Evolutionary conservation across 2,797 vertebrate species (phyloP), one percentile per base, ranked within the genome.

Genomic region (Hozukius guyotensis): DNA sequence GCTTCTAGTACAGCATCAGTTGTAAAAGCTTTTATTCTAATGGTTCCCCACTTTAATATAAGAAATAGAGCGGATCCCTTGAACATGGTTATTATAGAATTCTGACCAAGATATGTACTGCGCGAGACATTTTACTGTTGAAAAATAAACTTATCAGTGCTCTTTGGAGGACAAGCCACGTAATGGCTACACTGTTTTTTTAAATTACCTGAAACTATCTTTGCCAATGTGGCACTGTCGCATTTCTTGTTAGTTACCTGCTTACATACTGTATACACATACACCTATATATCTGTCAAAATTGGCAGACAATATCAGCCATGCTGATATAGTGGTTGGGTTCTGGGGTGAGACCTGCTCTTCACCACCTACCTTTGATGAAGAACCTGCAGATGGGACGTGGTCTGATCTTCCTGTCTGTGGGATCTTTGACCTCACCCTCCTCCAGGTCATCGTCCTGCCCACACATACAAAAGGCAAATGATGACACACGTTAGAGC

Each of bases 401-500:
- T 2, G 98, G 98, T 88, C 98, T 94, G 92, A 98, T 96, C 91
- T 99, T 99, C 72, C 98, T 95, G 92, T 99, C 98, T 0, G 96
- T 97, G 71, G 98, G 98, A 95, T 99, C 98, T 90, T 99, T 99
- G 4, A 99, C 98, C 87, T 99, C 98, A 0, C 98, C 98, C 82
- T 99, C 98, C 77, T 99, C 98, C 79, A 99, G 94, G 85, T 99
- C 98, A 65, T 99, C 98, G 53, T 99, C 98, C 98, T 99, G 93
- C 49, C 61, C 61, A 68, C 32, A 88, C 6, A 87, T 24, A n/a
- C 20, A 82, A 29, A 62, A 46, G 6, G 3, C 5, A 87, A 32
- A 73, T 3, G 5, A 49, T 22, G 14, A 56, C 18, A 60, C 13
- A 56, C 10, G 29, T 55, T 25, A 46, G 13, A 79, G 7, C 5